phyloP scores from a whole-genome alignment of 2,113 vertebrate species.

The Serinus canaria region DNA sequence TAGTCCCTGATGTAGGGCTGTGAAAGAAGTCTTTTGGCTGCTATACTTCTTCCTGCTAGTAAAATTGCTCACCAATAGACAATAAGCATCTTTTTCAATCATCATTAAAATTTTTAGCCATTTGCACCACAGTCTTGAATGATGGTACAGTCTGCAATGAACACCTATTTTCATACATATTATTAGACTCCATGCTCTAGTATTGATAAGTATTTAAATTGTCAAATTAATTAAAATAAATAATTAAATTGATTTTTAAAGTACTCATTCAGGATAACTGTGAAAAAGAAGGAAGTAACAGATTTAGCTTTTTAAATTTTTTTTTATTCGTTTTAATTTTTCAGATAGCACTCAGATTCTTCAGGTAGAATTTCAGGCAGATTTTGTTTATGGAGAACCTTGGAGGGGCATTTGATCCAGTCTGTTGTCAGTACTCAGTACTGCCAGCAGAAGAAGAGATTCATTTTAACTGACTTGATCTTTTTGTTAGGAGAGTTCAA shows the following conservation, averaged over 20 bases:
- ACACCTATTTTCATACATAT: neutral
- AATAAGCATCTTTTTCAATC: neutral
- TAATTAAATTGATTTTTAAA: neutral
- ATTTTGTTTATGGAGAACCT: neutral
- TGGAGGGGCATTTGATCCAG: neutral
- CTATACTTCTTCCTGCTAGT: neutral
- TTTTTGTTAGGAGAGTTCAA: neutral
- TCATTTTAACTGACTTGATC: neutral
- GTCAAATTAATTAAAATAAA: neutral
- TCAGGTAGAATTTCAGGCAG: neutral
- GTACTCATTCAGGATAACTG: neutral
- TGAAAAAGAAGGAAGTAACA: neutral
- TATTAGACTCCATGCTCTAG: neutral
- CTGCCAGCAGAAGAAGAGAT: neutral
- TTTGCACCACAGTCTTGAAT: neutral
- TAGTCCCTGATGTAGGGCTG: neutral
- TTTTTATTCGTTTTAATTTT: neutral
- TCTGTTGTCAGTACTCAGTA: neutral
- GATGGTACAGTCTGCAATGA: neutral
- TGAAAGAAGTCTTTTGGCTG: neutral
- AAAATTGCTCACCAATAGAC: neutral
- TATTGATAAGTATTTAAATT: neutral
- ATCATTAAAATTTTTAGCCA: neutral
- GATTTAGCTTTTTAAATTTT: neutral
- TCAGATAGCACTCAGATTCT: neutral